These are phyloP conservation scores for Gari tellinella DNA, from an alignment of 2,888 invertebrate genomes.

Conservation along the genomic window DNA sequence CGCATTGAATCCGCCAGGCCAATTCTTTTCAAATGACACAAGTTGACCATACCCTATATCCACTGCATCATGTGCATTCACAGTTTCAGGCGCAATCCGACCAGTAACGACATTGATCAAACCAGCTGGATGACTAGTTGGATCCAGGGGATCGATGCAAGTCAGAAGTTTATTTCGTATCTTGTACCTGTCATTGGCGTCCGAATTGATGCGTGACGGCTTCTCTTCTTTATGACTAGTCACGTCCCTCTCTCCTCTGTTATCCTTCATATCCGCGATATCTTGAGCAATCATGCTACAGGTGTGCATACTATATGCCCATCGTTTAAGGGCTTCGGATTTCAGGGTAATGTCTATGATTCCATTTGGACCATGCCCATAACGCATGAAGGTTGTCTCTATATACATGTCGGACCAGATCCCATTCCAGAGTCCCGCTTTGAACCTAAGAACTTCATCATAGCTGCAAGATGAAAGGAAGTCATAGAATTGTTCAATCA, in stretches of 20 bases:
- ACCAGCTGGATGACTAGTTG: constrained; percentile 9
- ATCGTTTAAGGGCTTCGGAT: constrained; percentile 49
- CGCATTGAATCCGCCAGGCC: not conserved
- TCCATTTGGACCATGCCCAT: constrained; percentile 64
- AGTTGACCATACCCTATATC: not conserved
- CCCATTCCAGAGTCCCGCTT: constrained; percentile 65
- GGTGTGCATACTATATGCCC: constrained; percentile 61
- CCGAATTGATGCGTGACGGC: constrained; percentile 1
- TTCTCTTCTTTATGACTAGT: constrained; percentile 25
- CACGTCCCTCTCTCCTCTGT: not conserved
- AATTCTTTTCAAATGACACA: not conserved
- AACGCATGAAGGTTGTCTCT: constrained; percentile 67
- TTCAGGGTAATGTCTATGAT: constrained; percentile 66
- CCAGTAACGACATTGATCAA: constrained; percentile 1
- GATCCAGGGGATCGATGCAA: constrained; percentile 18
- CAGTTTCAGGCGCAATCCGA: not conserved
- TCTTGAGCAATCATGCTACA: constrained; percentile 38
- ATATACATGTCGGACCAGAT: constrained; percentile 70
- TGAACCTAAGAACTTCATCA: too few relatives aligned
- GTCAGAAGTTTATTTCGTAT: constrained; percentile 19
- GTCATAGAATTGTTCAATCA: too few relatives aligned
- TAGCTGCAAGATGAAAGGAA: too few relatives aligned
- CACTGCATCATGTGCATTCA: not conserved
- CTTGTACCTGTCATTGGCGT: constrained; percentile 25
- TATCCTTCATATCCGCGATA: constrained; percentile 20